These are phyloP conservation scores for Tragopan temminckii DNA, from an alignment of 2,797 vertebrate genomes.

Conservation along the genomic window DNA sequence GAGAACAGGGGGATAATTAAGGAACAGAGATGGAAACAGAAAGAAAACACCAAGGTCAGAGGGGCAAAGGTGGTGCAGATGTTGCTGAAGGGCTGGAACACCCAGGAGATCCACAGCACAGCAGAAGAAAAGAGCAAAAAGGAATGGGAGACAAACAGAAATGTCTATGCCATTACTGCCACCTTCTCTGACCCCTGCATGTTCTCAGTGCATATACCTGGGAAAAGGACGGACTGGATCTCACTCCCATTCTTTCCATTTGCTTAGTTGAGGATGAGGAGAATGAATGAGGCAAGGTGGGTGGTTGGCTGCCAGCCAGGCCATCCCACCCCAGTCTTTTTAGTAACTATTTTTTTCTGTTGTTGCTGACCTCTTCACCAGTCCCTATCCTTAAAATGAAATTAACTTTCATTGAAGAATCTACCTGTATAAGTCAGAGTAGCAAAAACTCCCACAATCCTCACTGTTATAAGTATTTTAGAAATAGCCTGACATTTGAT, in stretches of 20 bases:
- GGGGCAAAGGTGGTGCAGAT: not conserved
- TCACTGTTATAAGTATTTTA: not conserved
- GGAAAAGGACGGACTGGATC: not conserved
- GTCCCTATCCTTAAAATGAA: not conserved
- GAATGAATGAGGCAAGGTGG: not conserved
- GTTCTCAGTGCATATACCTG: not conserved
- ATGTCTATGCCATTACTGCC: not conserved
- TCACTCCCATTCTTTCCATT: not conserved
- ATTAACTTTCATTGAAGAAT: not conserved
- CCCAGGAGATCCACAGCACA: rapidly evolving
- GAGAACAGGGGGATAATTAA: not conserved
- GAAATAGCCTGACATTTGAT: not conserved
- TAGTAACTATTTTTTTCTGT: not conserved
- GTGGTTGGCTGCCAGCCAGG: not conserved
- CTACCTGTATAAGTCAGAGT: not conserved
- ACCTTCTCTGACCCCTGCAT: rapidly evolving
- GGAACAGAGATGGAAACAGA: not conserved
- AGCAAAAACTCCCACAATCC: not conserved
- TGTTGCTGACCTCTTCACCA: not conserved
- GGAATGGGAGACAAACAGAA: not conserved
- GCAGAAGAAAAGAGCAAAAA: not conserved
- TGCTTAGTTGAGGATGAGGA: not conserved
- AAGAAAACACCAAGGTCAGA: not conserved
- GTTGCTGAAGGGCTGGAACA: not conserved
- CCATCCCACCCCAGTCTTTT: not conserved